These are phyloP conservation scores for Drosophila yooni DNA, from an alignment of 2,888 invertebrate species.

Conservation along the genomic window DNA sequence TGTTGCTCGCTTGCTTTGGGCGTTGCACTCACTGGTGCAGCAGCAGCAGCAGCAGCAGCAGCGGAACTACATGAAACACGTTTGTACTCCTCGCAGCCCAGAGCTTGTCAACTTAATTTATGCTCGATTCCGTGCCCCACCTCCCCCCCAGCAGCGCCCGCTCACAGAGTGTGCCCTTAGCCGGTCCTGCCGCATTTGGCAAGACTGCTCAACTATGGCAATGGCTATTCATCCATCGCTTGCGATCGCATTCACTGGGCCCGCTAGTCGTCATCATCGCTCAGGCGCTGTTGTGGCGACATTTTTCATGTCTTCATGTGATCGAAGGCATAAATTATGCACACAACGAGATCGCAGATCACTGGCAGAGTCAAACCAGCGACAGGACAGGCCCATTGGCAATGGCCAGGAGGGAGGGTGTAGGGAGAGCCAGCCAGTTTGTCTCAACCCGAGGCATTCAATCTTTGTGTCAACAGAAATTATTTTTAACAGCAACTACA, in stretches of 20 bases:
- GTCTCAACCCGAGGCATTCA: constrained; percentile 59
- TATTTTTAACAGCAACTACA: constrained; percentile 78
- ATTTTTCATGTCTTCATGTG: constrained; percentile 80
- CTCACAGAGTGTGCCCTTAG: background rate
- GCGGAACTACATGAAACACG: constrained; percentile 54
- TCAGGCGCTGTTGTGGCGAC: constrained; percentile 76
- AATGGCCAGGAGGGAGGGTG: background rate
- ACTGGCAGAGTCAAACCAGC: constrained; percentile 21
- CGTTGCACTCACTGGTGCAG: constrained; percentile 15
- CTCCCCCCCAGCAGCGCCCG: background rate
- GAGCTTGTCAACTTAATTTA: constrained; percentile 80
- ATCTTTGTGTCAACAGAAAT: constrained; percentile 82
- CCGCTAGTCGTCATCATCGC: constrained; percentile 70
- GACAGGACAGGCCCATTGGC: background rate
- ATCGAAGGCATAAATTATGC: constrained; percentile 80
- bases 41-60: constrained; percentile 14
- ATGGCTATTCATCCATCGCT: constrained; percentile 47
- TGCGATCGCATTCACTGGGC: constrained; percentile 26
- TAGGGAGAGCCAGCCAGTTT: constrained; percentile 1
- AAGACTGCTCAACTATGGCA: constrained; percentile 66
- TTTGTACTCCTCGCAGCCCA: constrained; percentile 40
- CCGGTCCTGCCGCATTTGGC: constrained; percentile 65
- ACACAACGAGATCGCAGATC: constrained; percentile 64
- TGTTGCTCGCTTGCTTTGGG: constrained; percentile 29
- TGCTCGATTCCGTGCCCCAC: constrained; percentile 63